Evolutionary conservation across 2,888 invertebrate genomes (phyloP).

Genomic region (Chirona hameri): DNA sequence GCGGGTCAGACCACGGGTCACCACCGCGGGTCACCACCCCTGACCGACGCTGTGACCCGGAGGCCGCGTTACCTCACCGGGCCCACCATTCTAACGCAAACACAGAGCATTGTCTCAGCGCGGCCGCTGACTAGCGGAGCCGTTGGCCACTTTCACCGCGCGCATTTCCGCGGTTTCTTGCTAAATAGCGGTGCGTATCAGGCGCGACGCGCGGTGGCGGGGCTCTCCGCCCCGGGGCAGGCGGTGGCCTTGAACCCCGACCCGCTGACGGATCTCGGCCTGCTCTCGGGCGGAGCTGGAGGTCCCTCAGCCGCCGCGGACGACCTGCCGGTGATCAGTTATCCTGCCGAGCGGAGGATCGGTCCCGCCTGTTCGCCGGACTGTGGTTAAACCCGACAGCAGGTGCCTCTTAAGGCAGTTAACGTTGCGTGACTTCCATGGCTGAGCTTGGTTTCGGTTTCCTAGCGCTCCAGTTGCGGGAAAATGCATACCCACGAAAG

Average conservation of each 20-base stretch:
- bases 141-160: conserved; percentile 7
- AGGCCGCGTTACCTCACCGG: not conserved
- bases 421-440: not conserved
- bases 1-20: not conserved
- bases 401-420: not conserved
- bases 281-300: not conserved
- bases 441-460: no score
- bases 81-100: conserved; percentile 5
- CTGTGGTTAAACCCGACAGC: not conserved
- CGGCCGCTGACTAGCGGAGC: not conserved
- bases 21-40: not conserved
- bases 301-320: not conserved
- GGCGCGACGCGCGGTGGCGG: not conserved
- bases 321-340: not conserved
- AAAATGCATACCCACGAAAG: no score
- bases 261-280: not conserved
- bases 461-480: no score
- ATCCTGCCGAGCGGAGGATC: not conserved
- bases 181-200: not conserved
- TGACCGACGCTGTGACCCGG: not conserved
- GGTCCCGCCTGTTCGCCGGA: not conserved
- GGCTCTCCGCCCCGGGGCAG: not conserved
- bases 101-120: conserved; percentile 7
- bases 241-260: not conserved
- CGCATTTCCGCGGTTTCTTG: not conserved